Percentiles rank a stretch among this genome's conserved stretches.
These are phyloP conservation scores for Gouania willdenowi DNA, from an alignment of 2,797 vertebrate genomes.

Conservation along the genomic window DNA sequence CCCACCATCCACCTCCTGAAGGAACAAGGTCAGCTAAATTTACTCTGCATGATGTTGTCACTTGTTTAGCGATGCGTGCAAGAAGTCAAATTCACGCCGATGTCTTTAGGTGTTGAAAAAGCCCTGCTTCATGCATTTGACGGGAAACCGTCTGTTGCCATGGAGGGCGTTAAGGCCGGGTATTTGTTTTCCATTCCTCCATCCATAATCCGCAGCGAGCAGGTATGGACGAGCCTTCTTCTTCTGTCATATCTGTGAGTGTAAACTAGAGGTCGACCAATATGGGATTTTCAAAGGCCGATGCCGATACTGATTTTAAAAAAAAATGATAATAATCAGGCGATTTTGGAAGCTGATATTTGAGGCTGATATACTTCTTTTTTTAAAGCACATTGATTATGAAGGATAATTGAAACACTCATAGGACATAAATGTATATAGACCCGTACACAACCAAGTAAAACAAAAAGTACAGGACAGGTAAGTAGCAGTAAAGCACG, in stretches of 20 bases:
- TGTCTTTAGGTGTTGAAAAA: slow-evolving; percentile 80
- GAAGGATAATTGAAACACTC: no score
- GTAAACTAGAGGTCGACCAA: no score
- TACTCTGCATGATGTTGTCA: background rate
- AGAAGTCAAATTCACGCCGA: background rate
- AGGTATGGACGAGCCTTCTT: slow-evolving; percentile 72
- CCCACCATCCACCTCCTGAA: slow-evolving; percentile 91
- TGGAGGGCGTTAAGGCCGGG: slow-evolving; percentile 92
- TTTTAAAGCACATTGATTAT: no score
- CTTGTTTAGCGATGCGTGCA: background rate
- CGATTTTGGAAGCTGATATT: no score
- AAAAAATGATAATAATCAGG: no score
- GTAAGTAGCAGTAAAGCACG: no score
- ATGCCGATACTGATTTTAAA: no score
- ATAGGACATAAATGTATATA: no score
- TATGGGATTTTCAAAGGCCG: no score
- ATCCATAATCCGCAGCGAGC: slow-evolving; percentile 88
- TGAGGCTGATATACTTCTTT: no score
- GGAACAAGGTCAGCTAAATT: slow-evolving; percentile 83
- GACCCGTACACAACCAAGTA: no score
- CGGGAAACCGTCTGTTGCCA: slow-evolving; percentile 88
- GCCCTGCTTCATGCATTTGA: slow-evolving; percentile 96
- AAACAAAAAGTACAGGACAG: no score
- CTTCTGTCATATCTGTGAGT: background rate
- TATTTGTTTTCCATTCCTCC: slow-evolving; percentile 96